Evolutionary conservation across 1,140 invertebrate species (phyloP), one percentile per base, ranked within the genome.

Genomic region (Triops longicaudatus): DNA sequence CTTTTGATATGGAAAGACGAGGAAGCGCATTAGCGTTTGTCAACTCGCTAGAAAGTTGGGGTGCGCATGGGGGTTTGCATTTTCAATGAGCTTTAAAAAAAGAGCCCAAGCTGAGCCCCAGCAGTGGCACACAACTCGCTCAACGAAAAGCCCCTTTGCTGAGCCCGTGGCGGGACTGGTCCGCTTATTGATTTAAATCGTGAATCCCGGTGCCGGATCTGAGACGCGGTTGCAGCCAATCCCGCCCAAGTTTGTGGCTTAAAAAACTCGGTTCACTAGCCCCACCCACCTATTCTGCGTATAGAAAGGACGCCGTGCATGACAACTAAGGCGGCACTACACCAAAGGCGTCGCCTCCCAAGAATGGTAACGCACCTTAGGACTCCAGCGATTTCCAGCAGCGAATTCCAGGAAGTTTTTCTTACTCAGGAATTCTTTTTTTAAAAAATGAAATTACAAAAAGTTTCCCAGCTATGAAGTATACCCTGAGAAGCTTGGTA

Each of bases 51-150:
- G 50, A 6, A 63, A 63, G 50, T 63, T 22, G 50, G 14, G 14
- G 50, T 17, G 50, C 50, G 50, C 50, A 63, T 63, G n/a, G 50
- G 31, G 50, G 50, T 63, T 63, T 63, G 50, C 50, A 63, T 63
- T 63, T 63, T 63, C 50, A 63, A 63, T 63, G 50, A 63, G 50
- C 50, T 63, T 63, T 63, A 63, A 63, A 63, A n/a, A 63, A 63
- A 63, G 0, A n/a, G 22, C 11, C 11, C 11, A 44, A 63, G 4
- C n/a, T 4, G 31, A 37, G 31, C 2, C 31, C 31, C 31, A 37
- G 31, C 31, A 37, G 31, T 37, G 31, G 31, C 31, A 37, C 31
- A 37, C 31, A 37, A 37, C 31, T 37, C 31, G 31, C 31, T 37
- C 31, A 63, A 63, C 7, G 10, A 22, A 63, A 63, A 63, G 17